These are phyloP conservation scores for Caenorhabditis plicata DNA, from an alignment of 2,888 invertebrate genomes.

Conservation along the genomic window DNA sequence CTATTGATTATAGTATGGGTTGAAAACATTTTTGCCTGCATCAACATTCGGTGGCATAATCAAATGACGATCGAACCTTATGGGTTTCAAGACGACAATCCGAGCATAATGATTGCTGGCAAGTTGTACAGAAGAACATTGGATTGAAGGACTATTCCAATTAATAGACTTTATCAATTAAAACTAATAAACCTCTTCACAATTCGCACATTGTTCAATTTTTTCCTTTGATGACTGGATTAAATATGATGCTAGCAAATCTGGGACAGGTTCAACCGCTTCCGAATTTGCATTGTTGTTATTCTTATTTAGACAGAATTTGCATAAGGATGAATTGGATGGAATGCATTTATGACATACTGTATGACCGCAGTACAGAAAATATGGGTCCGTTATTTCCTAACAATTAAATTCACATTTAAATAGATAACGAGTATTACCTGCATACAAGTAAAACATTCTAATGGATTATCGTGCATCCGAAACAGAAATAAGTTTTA, in stretches of 20 bases:
- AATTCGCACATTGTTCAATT: conserved; percentile 78
- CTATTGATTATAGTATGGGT: conserved; percentile 76
- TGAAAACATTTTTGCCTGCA: conserved; percentile 79
- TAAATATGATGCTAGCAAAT: conserved; percentile 75
- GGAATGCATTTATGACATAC: conserved; percentile 55
- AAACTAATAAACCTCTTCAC: conserved; percentile 72
- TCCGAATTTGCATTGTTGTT: no score
- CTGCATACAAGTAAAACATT: conserved; percentile 37
- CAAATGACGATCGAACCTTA: no score
- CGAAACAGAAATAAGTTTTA: conserved; percentile 4
- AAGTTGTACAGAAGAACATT: conserved; percentile 81
- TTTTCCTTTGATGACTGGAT: conserved; percentile 76
- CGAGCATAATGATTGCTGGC: conserved; percentile 77
- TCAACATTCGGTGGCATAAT: no score
- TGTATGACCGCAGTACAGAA: conserved; percentile 57
- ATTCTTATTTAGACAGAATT: no score
- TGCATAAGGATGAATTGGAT: conserved; percentile 19
- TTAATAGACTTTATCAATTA: neutral
- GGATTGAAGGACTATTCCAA: conserved; percentile 67
- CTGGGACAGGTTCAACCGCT: conserved; percentile 63
- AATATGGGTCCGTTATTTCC: conserved; percentile 49
- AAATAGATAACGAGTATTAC: conserved; percentile 5
- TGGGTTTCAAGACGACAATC: conserved; percentile 77
- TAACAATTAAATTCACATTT: conserved; percentile 9
- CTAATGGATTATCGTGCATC: conserved; percentile 38